Conservation (phyloP, 2,888 invertebrate genomes). For the Barypeithes pellucidus region DNA sequence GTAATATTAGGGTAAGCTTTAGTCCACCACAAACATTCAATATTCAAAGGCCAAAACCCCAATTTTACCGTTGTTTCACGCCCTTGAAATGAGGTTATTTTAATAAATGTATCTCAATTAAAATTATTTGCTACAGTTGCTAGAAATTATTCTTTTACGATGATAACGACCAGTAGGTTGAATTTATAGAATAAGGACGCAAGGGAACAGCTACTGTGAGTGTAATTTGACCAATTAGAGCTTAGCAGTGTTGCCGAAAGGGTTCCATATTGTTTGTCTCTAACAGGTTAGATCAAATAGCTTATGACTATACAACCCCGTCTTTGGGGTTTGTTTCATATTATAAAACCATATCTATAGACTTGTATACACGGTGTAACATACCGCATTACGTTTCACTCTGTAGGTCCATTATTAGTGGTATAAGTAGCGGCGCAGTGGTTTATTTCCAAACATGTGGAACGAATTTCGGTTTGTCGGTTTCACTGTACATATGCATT, state of each 20-base stretch:
- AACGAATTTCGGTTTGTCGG: slow-evolving; percentile 37
- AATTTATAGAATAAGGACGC: too few relatives aligned
- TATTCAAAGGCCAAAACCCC: slow-evolving; percentile 15
- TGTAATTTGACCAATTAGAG: too few relatives aligned
- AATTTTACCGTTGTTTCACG: slow-evolving; percentile 16
- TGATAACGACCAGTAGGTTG: too few relatives aligned
- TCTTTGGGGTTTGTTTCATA: too few relatives aligned
- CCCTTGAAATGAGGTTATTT: slow-evolving; percentile 10
- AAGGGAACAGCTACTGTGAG: too few relatives aligned
- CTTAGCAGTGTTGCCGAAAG: too few relatives aligned
- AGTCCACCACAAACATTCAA: slow-evolving; percentile 20
- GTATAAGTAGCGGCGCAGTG: not conserved
- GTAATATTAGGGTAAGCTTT: not conserved
- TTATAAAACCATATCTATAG: too few relatives aligned
- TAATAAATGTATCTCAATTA: not conserved
- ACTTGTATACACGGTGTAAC: too few relatives aligned
- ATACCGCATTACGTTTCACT: not conserved
- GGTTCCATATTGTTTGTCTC: too few relatives aligned
- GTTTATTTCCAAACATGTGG: slow-evolving; percentile 25
- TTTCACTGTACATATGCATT: slow-evolving; percentile 36
- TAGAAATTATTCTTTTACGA: not conserved
- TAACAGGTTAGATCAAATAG: too few relatives aligned
- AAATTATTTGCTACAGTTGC: not conserved
- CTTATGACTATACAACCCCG: too few relatives aligned
- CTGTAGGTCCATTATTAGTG: slow-evolving; percentile 1